A percentile compares a stretch with the other conserved stretches of the same genome.
Conservation (phyloP, 1,140 invertebrate species). For the Drosophila novamexicana region DNA sequence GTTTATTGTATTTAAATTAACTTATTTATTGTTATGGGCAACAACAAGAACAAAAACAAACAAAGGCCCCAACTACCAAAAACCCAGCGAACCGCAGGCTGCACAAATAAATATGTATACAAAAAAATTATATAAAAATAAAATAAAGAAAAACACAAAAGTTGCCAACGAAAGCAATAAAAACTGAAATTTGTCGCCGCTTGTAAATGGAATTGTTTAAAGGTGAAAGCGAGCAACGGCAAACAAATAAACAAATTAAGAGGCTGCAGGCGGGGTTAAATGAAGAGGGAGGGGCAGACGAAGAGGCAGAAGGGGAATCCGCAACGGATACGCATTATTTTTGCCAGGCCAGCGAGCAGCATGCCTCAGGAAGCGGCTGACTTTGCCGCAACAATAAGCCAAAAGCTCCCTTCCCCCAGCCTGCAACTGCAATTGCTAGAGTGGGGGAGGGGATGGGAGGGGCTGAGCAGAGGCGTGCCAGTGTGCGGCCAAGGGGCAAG, state of each 20-base stretch:
- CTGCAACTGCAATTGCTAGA: not conserved
- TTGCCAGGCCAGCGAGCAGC: constrained; percentile 61
- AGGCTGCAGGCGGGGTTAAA: constrained; percentile 33
- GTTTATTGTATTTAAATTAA: constrained; percentile 82
- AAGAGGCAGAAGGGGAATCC: constrained; percentile 47
- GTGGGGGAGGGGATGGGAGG: not conserved
- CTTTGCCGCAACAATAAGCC: constrained; percentile 61
- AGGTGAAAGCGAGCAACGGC: constrained; percentile 65
- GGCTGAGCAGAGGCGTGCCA: too few species aligned
- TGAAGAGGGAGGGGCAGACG: not conserved
- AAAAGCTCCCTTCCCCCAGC: constrained; percentile 25
- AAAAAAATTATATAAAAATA: constrained; percentile 28
- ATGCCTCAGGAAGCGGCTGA: constrained; percentile 23
- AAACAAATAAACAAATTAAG: constrained; percentile 80
- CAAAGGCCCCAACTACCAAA: constrained; percentile 32
- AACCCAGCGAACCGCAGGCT: not conserved
- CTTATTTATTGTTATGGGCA: constrained; percentile 78
- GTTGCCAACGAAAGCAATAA: constrained; percentile 74
- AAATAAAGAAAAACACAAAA: constrained; percentile 35
- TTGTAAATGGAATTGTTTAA: constrained; percentile 82
- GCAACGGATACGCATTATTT: constrained; percentile 77
- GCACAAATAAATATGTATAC: not conserved
- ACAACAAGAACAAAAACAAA: not conserved
- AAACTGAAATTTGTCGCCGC: constrained; percentile 79
- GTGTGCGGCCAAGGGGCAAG: too few species aligned